These are phyloP conservation scores for Oryzias curvinotus DNA, from an alignment of 2,113 vertebrate genomes.

Conservation along the genomic window DNA sequence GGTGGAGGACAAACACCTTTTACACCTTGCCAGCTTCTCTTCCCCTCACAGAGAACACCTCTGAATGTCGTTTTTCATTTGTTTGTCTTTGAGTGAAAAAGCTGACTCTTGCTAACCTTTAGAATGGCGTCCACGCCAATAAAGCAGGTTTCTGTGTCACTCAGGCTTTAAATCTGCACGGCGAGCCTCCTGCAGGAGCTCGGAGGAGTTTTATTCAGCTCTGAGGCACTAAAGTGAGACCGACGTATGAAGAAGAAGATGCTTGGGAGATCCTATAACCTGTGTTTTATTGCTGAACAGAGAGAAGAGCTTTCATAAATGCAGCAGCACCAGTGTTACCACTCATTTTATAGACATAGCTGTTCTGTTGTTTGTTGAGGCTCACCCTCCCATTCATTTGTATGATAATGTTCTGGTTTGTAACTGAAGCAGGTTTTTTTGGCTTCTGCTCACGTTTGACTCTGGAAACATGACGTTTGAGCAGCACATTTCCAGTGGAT, in stretches of 20 bases:
- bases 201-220: conserved; percentile 59
- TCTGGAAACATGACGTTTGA: conserved; percentile 29
- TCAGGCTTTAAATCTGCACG: no score
- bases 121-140: conserved; percentile 68
- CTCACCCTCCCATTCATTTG: conserved; percentile 53
- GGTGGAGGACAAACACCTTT: conserved; percentile 30
- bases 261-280: conserved; percentile 61
- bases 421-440: conserved; percentile 31
- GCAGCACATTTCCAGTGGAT: conserved; percentile 46
- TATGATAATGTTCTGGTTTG: conserved; percentile 15
- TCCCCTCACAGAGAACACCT: conserved; percentile 34
- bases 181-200: conserved; percentile 50
- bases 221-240: conserved; percentile 60
- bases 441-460: background rate
- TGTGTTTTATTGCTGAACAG: conserved; percentile 60
- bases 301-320: conserved; percentile 56
- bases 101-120: conserved; percentile 72
- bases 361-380: conserved; percentile 45
- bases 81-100: conserved; percentile 50
- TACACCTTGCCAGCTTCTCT: conserved; percentile 11
- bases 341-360: conserved; percentile 62
- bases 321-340: conserved; percentile 61
- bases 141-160: conserved; percentile 33
- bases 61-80: conserved; percentile 7
- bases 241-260: conserved; percentile 70